Evolutionary conservation across 2,113 vertebrate genomes (phyloP).

Genomic region (Pygoscelis adeliae): DNA sequence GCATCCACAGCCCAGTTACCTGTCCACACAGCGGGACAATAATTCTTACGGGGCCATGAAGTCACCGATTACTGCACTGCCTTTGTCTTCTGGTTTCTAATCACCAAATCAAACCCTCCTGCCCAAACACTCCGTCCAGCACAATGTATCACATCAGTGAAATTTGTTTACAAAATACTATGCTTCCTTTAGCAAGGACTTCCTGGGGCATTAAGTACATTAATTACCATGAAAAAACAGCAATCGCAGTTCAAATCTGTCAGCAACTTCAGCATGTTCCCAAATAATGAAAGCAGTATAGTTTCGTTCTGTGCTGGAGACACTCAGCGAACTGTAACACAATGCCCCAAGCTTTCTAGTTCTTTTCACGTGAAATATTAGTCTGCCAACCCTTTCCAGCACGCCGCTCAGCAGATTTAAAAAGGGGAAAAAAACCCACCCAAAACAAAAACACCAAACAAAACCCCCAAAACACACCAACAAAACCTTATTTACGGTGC

Average conservation of each 20-base stretch:
- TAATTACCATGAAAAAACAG: not conserved
- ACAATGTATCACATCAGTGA: fast-evolving
- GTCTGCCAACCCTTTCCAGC: not conserved
- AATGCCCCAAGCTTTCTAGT: not conserved
- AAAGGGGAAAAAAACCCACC: too few species aligned
- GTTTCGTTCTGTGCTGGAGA: not conserved
- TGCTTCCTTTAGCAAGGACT: not conserved
- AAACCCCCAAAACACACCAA: too few species aligned
- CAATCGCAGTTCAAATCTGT: not conserved
- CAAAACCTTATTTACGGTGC: not conserved
- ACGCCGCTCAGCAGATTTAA: fast-evolving
- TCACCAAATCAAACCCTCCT: not conserved
- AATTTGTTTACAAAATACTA: not conserved
- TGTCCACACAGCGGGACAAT: not conserved
- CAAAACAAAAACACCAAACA: too few species aligned
- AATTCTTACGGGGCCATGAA: not conserved
- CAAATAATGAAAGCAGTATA: not conserved
- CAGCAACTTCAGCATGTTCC: not conserved
- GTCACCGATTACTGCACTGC: fast-evolving
- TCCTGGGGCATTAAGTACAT: not conserved
- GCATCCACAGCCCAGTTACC: not conserved
- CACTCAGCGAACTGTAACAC: not conserved
- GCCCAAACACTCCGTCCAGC: not conserved
- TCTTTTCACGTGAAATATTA: not conserved
- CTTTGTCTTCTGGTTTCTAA: not conserved